Conservation (phyloP, 2,888 invertebrate genomes). For the Epinotia bilunana region DNA sequence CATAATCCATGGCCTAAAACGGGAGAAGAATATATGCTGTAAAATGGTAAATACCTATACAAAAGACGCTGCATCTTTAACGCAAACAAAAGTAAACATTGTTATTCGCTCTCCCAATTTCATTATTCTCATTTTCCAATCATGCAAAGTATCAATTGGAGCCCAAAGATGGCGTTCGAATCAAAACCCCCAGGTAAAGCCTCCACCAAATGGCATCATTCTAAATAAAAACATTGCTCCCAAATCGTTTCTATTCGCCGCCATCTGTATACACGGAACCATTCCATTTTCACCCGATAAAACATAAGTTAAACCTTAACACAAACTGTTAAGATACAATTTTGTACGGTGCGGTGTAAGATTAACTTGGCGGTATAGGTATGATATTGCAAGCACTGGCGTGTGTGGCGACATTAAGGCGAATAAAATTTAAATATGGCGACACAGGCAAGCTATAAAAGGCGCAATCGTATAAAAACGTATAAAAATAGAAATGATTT, state of each 20-base stretch:
- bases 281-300: conserved; percentile 37
- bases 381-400: conserved; percentile 79
- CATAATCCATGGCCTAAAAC: too few species aligned
- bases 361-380: conserved; percentile 61
- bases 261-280: conserved; percentile 39
- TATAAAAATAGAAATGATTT: conserved; percentile 44
- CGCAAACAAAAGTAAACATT: conserved; percentile 19
- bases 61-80: neutral
- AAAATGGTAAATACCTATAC: neutral
- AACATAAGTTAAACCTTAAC: conserved; percentile 53
- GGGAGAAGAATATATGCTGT: too few species aligned
- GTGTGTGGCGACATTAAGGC: conserved; percentile 83
- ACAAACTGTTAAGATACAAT: conserved; percentile 47
- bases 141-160: conserved; percentile 47
- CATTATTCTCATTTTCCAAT: conserved; percentile 39
- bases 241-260: conserved; percentile 54
- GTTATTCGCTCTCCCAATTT: conserved; percentile 19
- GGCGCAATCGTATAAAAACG: conserved; percentile 52
- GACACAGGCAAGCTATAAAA: conserved; percentile 77
- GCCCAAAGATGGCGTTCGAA: conserved; percentile 56
- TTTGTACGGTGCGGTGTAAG: conserved; percentile 15
- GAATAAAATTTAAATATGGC: conserved; percentile 84
- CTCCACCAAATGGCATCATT: conserved; percentile 74
- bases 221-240: conserved; percentile 83
- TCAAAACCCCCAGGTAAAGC: conserved; percentile 78